These are phyloP conservation scores for Lepidostoma basale DNA, from an alignment of 1,140 invertebrate genomes.

Conservation along the genomic window DNA sequence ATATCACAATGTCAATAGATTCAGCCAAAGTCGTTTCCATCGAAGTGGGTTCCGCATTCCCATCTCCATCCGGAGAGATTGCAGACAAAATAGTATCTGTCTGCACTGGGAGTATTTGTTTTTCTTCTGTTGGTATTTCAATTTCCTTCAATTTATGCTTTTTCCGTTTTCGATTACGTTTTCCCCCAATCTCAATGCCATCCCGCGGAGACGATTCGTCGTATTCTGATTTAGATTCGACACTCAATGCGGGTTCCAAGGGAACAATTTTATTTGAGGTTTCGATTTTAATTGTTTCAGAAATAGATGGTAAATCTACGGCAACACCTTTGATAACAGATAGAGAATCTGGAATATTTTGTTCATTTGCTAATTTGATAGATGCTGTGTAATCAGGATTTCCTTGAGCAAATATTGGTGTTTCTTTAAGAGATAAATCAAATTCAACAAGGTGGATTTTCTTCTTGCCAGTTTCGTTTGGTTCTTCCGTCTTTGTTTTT, in stretches of 20 bases:
- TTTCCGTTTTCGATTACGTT: constrained; percentile 61
- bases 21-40: constrained; percentile 65
- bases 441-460: constrained; percentile 49
- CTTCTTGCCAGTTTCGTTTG: no score
- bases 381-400: constrained; percentile 46
- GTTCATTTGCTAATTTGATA: constrained; percentile 47
- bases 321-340: constrained; percentile 35
- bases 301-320: constrained; percentile 39
- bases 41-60: constrained; percentile 50
- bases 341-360: constrained; percentile 30
- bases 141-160: constrained; percentile 54
- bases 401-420: constrained; percentile 39
- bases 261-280: constrained; percentile 24
- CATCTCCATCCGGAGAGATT: constrained; percentile 48
- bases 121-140: constrained; percentile 42
- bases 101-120: constrained; percentile 40
- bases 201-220: constrained; percentile 51
- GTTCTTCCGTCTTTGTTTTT: no score
- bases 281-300: constrained; percentile 37
- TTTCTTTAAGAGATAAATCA: constrained; percentile 51
- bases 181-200: constrained; percentile 53
- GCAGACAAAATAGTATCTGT: constrained; percentile 32
- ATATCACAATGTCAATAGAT: constrained; percentile 65
- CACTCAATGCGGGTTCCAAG: constrained; percentile 24
- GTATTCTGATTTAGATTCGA: constrained; percentile 49